A percentile compares a stretch with the other conserved stretches of the same genome.
Evolutionary conservation across 2,797 vertebrate species (phyloP).

Genomic region (Hirundo rustica): DNA sequence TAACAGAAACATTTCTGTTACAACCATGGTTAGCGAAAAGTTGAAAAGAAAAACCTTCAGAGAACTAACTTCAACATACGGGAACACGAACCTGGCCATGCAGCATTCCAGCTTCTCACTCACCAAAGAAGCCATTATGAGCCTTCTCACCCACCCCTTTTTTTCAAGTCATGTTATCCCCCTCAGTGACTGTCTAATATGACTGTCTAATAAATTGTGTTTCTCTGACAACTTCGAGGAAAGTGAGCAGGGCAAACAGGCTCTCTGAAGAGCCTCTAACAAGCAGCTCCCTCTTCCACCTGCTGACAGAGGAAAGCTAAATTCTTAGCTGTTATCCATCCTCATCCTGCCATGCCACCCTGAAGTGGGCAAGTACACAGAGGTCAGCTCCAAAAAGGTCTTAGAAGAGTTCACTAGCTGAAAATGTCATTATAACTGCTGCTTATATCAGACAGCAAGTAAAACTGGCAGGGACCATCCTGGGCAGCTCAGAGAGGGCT

Average conservation of each 20-base stretch:
- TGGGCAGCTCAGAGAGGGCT: background rate
- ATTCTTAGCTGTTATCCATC: background rate
- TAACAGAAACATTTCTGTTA: background rate
- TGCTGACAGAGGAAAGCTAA: background rate
- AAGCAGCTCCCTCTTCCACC: background rate
- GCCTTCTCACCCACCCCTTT: background rate
- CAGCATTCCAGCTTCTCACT: background rate
- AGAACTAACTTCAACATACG: background rate
- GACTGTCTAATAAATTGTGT: background rate
- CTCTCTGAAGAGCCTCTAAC: background rate
- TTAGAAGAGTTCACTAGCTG: background rate
- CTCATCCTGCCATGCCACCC: background rate
- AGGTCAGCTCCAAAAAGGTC: background rate
- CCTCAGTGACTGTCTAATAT: background rate
- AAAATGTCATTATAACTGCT: background rate
- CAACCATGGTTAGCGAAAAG: background rate
- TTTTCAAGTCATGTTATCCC: background rate
- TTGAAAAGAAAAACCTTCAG: background rate
- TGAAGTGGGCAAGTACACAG: background rate
- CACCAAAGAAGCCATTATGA: background rate
- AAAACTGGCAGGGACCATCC: background rate
- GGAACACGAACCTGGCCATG: background rate
- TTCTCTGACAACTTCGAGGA: background rate
- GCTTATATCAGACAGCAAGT: background rate
- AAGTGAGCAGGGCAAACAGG: background rate